These are phyloP conservation scores for Rhagologus leucostigma DNA, from an alignment of 2,113 vertebrate species.

Conservation along the genomic window DNA sequence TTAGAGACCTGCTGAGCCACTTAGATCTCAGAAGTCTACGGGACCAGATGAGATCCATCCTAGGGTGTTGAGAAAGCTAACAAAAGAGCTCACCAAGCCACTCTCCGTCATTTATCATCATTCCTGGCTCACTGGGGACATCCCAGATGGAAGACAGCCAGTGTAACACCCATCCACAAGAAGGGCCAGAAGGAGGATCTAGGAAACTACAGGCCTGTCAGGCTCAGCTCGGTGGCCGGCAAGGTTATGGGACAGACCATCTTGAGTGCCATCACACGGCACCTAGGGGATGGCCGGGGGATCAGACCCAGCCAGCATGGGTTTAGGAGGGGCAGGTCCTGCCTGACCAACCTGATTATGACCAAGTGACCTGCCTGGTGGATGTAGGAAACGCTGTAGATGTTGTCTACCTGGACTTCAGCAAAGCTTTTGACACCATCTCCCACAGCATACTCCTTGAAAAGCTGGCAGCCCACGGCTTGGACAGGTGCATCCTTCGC, in stretches of 20 bases:
- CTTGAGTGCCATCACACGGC: background rate
- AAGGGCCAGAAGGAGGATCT: background rate
- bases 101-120: background rate
- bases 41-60: too few relatives aligned
- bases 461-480: background rate
- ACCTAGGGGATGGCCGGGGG: too few relatives aligned
- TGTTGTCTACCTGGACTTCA: background rate
- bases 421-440: fast-evolving
- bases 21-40: background rate
- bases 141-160: background rate
- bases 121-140: background rate
- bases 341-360: background rate
- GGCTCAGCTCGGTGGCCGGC: background rate
- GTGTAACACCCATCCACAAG: background rate
- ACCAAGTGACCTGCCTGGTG: background rate
- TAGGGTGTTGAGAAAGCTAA: background rate
- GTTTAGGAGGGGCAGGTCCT: background rate
- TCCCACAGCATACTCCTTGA: background rate
- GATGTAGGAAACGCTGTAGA: background rate
- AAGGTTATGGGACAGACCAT: background rate
- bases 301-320: background rate
- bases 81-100: background rate
- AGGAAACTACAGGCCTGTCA: background rate
- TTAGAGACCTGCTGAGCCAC: background rate
- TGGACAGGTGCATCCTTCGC: background rate